A percentile compares a stretch with the other conserved stretches of the same genome.
Conservation (phyloP, 2,113 vertebrate genomes). For the Theristicus caerulescens region DNA sequence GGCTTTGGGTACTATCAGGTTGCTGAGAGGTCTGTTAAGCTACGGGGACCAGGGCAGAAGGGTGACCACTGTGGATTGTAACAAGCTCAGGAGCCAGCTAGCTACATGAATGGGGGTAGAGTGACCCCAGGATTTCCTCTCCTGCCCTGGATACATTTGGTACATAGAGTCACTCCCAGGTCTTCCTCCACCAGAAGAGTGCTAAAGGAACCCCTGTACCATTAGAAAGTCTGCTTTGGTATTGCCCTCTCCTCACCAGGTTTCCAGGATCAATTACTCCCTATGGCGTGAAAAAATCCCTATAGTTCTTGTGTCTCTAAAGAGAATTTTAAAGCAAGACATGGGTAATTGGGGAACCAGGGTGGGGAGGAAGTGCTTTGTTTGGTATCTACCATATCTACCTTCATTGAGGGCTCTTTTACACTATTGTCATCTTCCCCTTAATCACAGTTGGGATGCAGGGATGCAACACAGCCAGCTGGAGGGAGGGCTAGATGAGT, state of each 20-base stretch:
- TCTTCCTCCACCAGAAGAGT: neutral
- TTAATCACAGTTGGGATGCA: neutral
- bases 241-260: neutral
- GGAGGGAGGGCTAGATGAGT: neutral
- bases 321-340: neutral
- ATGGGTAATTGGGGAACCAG: accelerated
- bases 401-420: neutral
- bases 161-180: neutral
- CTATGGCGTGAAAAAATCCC: neutral
- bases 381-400: neutral
- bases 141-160: neutral
- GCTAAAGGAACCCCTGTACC: neutral
- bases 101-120: neutral
- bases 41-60: neutral
- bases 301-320: neutral
- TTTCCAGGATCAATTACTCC: neutral
- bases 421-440: neutral
- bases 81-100: neutral
- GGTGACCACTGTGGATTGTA: neutral
- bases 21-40: neutral
- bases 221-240: neutral
- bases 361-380: neutral
- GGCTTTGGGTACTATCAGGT: neutral
- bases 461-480: neutral
- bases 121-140: neutral